These are phyloP conservation scores for Masticophis lateralis DNA, from an alignment of 2,797 vertebrate genomes.

Conservation along the genomic window DNA sequence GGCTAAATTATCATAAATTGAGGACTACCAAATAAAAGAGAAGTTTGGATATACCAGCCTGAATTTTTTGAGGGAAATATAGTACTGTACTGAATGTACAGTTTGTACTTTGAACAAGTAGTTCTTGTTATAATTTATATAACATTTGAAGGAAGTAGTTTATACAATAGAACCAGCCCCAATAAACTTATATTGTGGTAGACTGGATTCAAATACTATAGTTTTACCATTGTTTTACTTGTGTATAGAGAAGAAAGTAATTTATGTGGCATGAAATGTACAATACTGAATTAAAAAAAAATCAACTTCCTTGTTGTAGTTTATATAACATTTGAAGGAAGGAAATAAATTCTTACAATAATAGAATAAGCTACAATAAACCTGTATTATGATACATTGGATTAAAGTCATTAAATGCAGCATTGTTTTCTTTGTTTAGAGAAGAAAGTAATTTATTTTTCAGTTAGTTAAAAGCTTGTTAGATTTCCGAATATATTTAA, in stretches of 20 bases:
- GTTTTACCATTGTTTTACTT: background rate
- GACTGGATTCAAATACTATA: background rate
- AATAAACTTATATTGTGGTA: background rate
- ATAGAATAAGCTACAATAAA: background rate
- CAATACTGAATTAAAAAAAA: background rate
- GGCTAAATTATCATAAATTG: background rate
- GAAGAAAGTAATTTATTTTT: background rate
- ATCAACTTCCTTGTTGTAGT: background rate
- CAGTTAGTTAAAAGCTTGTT: background rate
- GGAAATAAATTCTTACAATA: background rate
- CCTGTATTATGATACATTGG: background rate
- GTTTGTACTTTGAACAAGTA: background rate
- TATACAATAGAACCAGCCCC: background rate
- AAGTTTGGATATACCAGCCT: background rate
- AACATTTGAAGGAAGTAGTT: background rate
- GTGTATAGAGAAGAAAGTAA: background rate
- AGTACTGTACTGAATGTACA: background rate
- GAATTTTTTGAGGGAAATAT: background rate
- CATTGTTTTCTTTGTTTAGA: background rate
- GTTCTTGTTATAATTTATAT: background rate
- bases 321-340: background rate
- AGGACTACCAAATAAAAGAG: background rate
- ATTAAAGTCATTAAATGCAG: background rate
- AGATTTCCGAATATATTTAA: background rate
- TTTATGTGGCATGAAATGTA: background rate